Evolutionary conservation across 2,113 vertebrate genomes (phyloP), one percentile per base, ranked within the genome.

Genomic region (Pipa parva): DNA sequence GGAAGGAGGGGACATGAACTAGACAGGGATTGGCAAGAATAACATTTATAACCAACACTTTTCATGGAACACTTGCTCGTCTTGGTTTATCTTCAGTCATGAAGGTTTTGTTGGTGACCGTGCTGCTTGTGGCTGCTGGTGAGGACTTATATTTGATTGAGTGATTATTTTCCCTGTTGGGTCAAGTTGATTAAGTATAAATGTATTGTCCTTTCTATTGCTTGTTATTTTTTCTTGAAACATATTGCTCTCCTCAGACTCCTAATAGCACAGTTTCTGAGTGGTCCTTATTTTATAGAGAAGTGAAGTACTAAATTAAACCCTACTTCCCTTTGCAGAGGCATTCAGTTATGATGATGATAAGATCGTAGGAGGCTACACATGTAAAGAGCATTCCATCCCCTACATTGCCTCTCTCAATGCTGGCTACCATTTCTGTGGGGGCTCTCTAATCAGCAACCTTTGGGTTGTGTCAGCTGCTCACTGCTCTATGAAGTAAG

Each of bases 401-500:
- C 62, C 83, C 51, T 92, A 91, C 77, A 85, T 89, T 71, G 91
- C 81, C 29, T 94, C 91, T 54, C 83, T 93, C 70, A 90, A 80
- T 26, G 21, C 62, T 1, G 88, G 89, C 15, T 87, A 88, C 74
- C 89, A 89, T 77, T 85, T 80, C 74, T 92, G 89, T 0, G 85
- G 87, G 0, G 86, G 90, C 0, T 78, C 76, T 33, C 84, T 91
- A 31, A 84, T 76, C 3, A 63, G 3, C 73, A 74, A 66, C 59
- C 74, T 77, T 26, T 93, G 90, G 92, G 91, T 91, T 25, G 74
- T 93, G 60, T 93, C 92, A 10, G 90, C 92, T 0, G 90, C 84
- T 81, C 92, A 93, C 75, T 94, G 91, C 80, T 91, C 87, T 76
- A 75, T 89, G 69, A 77, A 75, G 87, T 91, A 81, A 89, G 90